Evolutionary conservation across 64 coral and sea anemone species (phyloP).

Genomic region (Cladopsammia gracilis): DNA sequence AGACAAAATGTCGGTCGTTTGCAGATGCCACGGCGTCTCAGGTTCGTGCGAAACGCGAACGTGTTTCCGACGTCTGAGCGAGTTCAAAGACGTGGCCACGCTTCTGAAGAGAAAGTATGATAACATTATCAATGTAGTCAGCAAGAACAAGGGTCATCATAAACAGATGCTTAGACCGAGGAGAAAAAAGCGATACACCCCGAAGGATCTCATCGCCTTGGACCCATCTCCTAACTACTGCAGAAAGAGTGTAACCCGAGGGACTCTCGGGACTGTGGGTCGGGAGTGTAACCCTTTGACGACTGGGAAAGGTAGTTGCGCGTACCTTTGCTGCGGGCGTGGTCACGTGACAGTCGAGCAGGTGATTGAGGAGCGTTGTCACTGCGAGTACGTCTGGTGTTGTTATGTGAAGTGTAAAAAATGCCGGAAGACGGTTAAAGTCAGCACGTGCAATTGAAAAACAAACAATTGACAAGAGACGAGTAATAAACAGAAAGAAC

Average conservation of each 20-base stretch:
- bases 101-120: conserved; percentile 74
- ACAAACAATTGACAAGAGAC: too few relatives aligned
- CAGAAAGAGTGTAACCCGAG: neutral
- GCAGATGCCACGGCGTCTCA: conserved; percentile 88
- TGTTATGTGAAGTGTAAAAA: conserved; percentile 74
- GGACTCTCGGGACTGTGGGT: conserved; percentile 73
- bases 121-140: conserved; percentile 35
- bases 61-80: conserved; percentile 79
- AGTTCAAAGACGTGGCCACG: conserved; percentile 66
- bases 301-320: conserved; percentile 78
- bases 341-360: conserved; percentile 18
- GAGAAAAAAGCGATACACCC: conserved; percentile 44
- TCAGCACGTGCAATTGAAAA: conserved; percentile 47
- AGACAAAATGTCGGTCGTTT: conserved; percentile 72
- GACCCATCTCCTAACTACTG: conserved; percentile 80
- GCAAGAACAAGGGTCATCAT: conserved; percentile 23
- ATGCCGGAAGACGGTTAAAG: conserved; percentile 29
- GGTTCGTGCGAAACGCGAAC: conserved; percentile 74
- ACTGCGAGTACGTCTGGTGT: conserved; percentile 71
- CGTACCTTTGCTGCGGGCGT: conserved; percentile 82
- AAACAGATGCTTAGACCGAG: conserved; percentile 14
- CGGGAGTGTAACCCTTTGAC: conserved; percentile 62
- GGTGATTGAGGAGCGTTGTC: conserved; percentile 47
- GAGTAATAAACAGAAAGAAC: neutral
- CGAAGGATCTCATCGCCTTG: conserved; percentile 65